These are phyloP conservation scores for Mormyrus hasselquistii DNA, from an alignment of 2,797 vertebrate species.

Conservation along the genomic window DNA sequence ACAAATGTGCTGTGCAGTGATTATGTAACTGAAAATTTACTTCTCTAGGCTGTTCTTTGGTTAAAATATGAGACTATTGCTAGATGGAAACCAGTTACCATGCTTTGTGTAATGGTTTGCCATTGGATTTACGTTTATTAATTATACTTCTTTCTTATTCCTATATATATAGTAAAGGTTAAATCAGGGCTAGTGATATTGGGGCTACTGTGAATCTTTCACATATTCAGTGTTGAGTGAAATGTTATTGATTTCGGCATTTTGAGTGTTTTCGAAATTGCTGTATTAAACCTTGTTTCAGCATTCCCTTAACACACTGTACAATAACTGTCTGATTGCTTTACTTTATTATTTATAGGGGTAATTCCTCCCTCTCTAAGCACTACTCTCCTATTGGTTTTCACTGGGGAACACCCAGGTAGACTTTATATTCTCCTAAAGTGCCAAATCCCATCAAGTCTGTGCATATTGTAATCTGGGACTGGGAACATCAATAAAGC, in stretches of 20 bases:
- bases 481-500: neutral
- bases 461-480: neutral
- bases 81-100: neutral
- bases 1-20: neutral
- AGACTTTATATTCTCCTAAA: neutral
- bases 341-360: neutral
- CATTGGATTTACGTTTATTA: neutral
- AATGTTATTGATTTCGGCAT: neutral
- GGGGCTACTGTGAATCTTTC: neutral
- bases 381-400: neutral
- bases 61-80: neutral
- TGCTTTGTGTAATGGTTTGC: neutral
- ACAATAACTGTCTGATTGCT: neutral
- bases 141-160: neutral
- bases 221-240: neutral
- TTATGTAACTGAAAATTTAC: neutral
- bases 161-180: neutral
- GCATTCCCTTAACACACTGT: neutral
- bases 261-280: neutral
- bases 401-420: neutral
- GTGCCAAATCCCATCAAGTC: neutral
- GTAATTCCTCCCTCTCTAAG: neutral
- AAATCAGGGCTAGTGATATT: neutral
- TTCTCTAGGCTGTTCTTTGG: neutral
- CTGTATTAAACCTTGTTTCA: neutral